Base-by-base conservation (phyloP, 2,113 vertebrate species). In the Circaetus gallicus region DNA sequence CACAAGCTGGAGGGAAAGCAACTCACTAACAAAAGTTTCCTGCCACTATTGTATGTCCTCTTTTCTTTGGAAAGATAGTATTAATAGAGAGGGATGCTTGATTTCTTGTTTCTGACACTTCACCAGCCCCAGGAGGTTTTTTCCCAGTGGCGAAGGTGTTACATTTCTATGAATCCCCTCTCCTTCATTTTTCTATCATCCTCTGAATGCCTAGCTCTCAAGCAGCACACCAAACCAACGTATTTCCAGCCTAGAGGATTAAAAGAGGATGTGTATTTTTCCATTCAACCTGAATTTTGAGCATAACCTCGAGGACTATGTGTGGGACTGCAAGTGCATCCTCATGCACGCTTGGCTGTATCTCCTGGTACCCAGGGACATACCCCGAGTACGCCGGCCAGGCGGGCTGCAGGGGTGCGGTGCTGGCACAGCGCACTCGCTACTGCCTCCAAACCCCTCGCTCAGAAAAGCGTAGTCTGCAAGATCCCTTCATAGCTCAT, bases 321-420 rank as follows among this genome's bases (percentile, higher is more conserved):
- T 42, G 11, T 70, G 59, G 18, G 47, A 82, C 43, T 82, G 38
- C 29, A 92, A 70, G 34, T 15, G 11, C 29, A 47, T 34, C n/a
- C 21, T 59, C 24, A 25, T 4, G 47, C 38, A 36, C 0, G 0
- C 19, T 32, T 63, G 71, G 43, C 47, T 82, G 65, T 29, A 22
- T 15, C 28, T 61, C 29, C 31, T 49, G 72, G 20, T 79, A 24
- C 56, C 86, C 10, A 1, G 49, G 50, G 9, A 11, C 19, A 1
- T 32, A 20, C 6, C 8, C 25, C 2, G 0, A 25, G 21, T 28
- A 11, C 1, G 0, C 13, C 0, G 0, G 22, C 16, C 71, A 59
- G 40, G 10, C 0, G 1, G 6, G 42, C 50, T 82, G 45, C n/a
- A 47, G 58, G 7, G 26, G 16, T 42, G 47, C 7, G 0, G 13